A percentile compares a stretch with the other conserved stretches of the same genome.
phyloP scores from a whole-genome alignment of 2,888 invertebrate species.

The Drosophila pegasa region DNA sequence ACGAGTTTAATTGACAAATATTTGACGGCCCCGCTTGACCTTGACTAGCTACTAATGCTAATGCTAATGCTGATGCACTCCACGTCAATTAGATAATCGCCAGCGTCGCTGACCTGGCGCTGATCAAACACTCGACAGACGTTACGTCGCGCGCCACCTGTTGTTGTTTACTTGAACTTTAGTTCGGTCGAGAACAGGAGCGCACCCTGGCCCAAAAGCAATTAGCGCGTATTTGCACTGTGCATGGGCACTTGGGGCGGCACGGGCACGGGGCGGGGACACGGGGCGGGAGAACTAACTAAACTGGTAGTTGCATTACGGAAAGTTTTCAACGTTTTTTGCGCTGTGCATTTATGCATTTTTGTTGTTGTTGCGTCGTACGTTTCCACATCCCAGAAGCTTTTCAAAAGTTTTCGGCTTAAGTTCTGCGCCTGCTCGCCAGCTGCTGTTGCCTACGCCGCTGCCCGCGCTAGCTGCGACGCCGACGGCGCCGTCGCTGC shows the following conservation, averaged over 20 bases:
- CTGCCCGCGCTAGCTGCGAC: conserved; percentile 17
- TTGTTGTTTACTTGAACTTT: conserved; percentile 61
- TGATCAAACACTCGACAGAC: conserved; percentile 16
- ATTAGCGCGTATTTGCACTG: conserved; percentile 63
- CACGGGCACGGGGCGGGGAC: not conserved
- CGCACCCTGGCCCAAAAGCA: conserved; percentile 42
- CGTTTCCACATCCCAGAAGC: conserved; percentile 54
- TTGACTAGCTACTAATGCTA: conserved; percentile 44
- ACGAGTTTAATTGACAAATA: conserved; percentile 59
- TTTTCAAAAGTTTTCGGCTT: conserved; percentile 36
- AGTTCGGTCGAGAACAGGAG: conserved; percentile 56
- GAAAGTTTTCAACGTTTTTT: conserved; percentile 35
- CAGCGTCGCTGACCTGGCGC: conserved; percentile 16
- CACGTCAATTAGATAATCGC: conserved; percentile 53
- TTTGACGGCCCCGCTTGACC: conserved; percentile 67
- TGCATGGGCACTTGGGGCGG: conserved; percentile 27
- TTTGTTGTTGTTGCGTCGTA: conserved; percentile 23
- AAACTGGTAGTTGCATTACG: conserved; percentile 16
- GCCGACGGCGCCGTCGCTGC: conserved; percentile 22
- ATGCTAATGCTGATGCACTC: conserved; percentile 18
- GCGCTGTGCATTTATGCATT: conserved; percentile 22
- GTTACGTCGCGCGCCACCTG: conserved; percentile 28
- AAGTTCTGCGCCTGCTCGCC: conserved; percentile 60
- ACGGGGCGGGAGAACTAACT: not conserved
- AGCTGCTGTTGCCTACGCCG: conserved; percentile 29